Evolutionary conservation across 1,140 invertebrate species (phyloP).

Genomic region (Carposina sasakii): DNA sequence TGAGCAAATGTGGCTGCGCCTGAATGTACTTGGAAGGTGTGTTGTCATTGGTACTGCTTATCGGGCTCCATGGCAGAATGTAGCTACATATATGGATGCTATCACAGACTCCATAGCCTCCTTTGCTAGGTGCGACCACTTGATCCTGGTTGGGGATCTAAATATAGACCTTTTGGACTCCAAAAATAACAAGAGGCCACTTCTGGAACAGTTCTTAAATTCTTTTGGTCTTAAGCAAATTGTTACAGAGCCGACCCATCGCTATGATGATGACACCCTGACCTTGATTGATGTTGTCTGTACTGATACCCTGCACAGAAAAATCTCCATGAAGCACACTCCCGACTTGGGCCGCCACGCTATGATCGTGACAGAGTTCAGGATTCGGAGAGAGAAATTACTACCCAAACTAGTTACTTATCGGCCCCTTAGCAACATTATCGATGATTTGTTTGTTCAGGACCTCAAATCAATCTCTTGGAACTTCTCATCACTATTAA

Average conservation of each 20-base stretch:
- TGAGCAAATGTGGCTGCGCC: not conserved
- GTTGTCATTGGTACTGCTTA: not conserved
- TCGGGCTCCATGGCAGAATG: not conserved
- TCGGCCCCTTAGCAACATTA: not conserved
- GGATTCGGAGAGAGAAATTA: not conserved
- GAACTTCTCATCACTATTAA: not conserved
- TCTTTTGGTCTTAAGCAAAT: not conserved
- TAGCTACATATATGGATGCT: not conserved
- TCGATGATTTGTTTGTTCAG: not conserved
- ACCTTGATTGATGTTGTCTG: not conserved
- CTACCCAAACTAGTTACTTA: not conserved
- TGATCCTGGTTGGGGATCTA: not conserved
- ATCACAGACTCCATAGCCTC: not conserved
- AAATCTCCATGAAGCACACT: not conserved
- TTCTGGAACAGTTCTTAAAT: not conserved
- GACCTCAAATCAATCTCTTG: not conserved
- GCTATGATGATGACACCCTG: not conserved
- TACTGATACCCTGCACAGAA: not conserved
- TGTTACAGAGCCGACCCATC: not conserved
- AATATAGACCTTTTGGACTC: not conserved
- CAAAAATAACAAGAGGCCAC: not conserved
- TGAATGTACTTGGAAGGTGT: not conserved
- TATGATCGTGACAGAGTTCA: not conserved
- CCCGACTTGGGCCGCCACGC: not conserved
- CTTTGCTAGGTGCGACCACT: not conserved